Evolutionary conservation across 2,113 vertebrate species (phyloP).

Genomic region (Hemicordylus capensis): DNA sequence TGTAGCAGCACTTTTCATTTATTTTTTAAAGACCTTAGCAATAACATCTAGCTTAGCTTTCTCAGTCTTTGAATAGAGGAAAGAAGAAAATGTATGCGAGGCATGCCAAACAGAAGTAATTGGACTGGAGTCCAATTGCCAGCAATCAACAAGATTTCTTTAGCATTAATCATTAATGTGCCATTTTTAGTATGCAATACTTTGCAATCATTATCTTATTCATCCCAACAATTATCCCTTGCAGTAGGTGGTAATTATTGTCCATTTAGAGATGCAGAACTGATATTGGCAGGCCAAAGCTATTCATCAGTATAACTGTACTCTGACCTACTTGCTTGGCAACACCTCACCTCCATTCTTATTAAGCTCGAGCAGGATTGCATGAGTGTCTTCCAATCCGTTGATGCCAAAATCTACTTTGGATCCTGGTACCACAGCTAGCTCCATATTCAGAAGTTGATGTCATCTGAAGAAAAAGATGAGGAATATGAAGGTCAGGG

Average conservation of each 20-base stretch:
- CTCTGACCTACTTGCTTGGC: neutral
- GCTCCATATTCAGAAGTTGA: neutral
- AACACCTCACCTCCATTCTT: neutral
- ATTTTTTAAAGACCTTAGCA: neutral
- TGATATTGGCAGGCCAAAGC: neutral
- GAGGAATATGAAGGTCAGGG: too few relatives aligned
- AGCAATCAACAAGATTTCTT: neutral
- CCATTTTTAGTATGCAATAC: neutral
- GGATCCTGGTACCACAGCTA: neutral
- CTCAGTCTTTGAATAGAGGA: neutral
- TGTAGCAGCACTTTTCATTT: neutral
- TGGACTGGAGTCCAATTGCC: neutral
- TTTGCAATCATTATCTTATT: constrained; percentile 5
- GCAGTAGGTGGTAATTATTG: neutral
- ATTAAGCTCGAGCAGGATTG: neutral
- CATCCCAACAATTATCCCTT: neutral
- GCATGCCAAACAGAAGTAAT: neutral
- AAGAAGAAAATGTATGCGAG: neutral
- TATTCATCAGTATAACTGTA: neutral
- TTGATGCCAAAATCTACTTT: neutral
- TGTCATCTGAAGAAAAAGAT: too few relatives aligned
- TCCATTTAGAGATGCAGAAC: neutral
- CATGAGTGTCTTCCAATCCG: neutral
- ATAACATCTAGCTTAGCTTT: neutral
- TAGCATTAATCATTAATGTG: neutral